phyloP scores from a whole-genome alignment of 2,113 vertebrate genomes.

The Saccopteryx leptura region DNA sequence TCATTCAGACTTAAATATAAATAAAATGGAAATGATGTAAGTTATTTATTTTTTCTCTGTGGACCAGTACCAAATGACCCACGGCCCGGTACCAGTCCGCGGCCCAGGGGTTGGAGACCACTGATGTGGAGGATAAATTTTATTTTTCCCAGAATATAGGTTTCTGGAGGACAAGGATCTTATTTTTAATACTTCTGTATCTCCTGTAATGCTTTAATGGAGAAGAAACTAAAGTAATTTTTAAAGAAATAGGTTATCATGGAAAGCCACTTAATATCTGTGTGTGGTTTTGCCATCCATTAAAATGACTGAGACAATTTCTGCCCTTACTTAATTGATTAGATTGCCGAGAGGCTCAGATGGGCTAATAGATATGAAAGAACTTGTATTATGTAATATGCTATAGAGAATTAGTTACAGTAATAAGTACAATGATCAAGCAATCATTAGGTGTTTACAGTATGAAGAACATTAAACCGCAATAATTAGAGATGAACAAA shows the following conservation, averaged over 20 bases:
- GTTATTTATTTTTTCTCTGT: too few relatives aligned
- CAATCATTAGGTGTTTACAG: neutral
- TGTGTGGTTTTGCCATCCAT: neutral
- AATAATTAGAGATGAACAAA: neutral
- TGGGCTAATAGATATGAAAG: neutral
- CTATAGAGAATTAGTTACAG: neutral
- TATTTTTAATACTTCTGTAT: neutral
- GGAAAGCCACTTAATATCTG: neutral
- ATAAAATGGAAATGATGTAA: too few relatives aligned
- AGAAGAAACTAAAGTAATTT: neutral
- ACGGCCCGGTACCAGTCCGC: too few relatives aligned
- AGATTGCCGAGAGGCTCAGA: neutral
- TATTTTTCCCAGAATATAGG: neutral
- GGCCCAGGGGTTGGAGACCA: too few relatives aligned
- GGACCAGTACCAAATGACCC: too few relatives aligned
- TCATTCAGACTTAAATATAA: too few relatives aligned
- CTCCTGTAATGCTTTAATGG: neutral
- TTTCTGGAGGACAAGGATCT: slow-evolving; percentile 43
- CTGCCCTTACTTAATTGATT: neutral
- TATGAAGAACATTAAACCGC: neutral
- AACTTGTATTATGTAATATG: neutral
- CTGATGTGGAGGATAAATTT: neutral
- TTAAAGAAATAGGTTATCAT: neutral
- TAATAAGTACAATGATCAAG: neutral
- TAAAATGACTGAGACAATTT: slow-evolving; percentile 3